Percentiles rank a stretch among this genome's conserved stretches.
Evolutionary conservation across 2,113 vertebrate species (phyloP).

Genomic region (Sinocyclocheilus rhinocerous): DNA sequence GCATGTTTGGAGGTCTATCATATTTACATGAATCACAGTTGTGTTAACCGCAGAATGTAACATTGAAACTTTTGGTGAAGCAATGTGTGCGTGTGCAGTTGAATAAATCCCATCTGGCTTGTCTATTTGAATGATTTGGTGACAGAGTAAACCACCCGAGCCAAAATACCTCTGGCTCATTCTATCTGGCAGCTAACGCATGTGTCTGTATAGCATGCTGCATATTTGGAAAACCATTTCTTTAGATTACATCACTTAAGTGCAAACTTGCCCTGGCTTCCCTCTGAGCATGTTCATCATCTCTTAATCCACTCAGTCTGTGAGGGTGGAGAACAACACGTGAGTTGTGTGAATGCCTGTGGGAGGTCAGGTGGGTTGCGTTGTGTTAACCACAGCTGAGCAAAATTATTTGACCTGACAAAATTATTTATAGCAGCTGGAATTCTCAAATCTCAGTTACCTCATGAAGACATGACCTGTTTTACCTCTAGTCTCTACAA

Average conservation of each 20-base stretch:
- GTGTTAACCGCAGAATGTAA: conserved; percentile 29
- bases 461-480: conserved; percentile 40
- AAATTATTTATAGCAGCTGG: conserved; percentile 49
- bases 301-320: conserved; percentile 29
- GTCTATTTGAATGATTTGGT: conserved; percentile 51
- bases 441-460: conserved; percentile 37
- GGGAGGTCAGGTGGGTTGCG: conserved; percentile 12
- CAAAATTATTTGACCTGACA: conserved; percentile 31
- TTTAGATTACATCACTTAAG: conserved; percentile 61
- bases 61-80: conserved; percentile 1
- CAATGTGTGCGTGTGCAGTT: conserved; percentile 43
- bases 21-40: not conserved
- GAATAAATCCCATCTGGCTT: conserved; percentile 50
- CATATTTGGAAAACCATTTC: conserved; percentile 56
- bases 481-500: conserved; percentile 25
- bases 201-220: conserved; percentile 50
- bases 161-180: conserved; percentile 52
- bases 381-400: conserved; percentile 31
- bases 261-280: conserved; percentile 47
- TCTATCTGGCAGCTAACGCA: conserved; percentile 15
- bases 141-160: conserved; percentile 36
- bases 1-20: not conserved
- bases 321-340: conserved; percentile 37
- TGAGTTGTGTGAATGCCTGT: conserved; percentile 27
- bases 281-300: conserved; percentile 37